phyloP scores from a whole-genome alignment of 2,797 vertebrate genomes.

The Fundulus diaphanus region DNA sequence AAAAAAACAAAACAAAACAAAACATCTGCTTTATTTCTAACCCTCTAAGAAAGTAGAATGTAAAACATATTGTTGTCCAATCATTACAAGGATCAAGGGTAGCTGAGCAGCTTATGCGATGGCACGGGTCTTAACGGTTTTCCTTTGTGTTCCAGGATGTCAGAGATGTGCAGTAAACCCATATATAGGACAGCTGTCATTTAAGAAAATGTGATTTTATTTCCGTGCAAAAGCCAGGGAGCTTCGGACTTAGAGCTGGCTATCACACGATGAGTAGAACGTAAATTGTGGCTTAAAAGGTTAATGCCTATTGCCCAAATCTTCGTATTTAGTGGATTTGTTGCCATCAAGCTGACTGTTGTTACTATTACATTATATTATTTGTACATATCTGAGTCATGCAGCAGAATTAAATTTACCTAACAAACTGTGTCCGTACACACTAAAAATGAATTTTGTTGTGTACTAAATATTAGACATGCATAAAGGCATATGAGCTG shows the following conservation, averaged over 20 bases:
- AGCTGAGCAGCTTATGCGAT: constrained; percentile 13
- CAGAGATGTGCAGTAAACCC: not conserved
- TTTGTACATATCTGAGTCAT: constrained; percentile 9
- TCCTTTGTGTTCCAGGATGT: not conserved
- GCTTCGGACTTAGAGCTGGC: not conserved
- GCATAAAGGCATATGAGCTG: not conserved
- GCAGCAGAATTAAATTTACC: not conserved
- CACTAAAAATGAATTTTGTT: not conserved
- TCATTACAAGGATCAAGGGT: constrained; percentile 13
- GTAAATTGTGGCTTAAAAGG: constrained; percentile 3
- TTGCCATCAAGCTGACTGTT: not conserved
- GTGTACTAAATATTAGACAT: not conserved
- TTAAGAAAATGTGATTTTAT: not conserved
- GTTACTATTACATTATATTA: not conserved
- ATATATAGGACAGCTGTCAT: constrained; percentile 17
- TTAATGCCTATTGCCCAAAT: constrained; percentile 7
- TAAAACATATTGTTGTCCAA: not conserved
- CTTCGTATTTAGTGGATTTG: constrained; percentile 22
- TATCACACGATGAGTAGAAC: not conserved
- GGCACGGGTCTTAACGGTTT: not conserved
- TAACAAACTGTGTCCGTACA: not conserved
- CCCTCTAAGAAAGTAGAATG: not conserved
- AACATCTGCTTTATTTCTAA: constrained; percentile 4
- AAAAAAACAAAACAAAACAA: too few species aligned
- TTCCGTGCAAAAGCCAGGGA: constrained; percentile 1